Base-by-base conservation (phyloP, 2,113 vertebrate species). In the Haemorhous mexicanus region DNA sequence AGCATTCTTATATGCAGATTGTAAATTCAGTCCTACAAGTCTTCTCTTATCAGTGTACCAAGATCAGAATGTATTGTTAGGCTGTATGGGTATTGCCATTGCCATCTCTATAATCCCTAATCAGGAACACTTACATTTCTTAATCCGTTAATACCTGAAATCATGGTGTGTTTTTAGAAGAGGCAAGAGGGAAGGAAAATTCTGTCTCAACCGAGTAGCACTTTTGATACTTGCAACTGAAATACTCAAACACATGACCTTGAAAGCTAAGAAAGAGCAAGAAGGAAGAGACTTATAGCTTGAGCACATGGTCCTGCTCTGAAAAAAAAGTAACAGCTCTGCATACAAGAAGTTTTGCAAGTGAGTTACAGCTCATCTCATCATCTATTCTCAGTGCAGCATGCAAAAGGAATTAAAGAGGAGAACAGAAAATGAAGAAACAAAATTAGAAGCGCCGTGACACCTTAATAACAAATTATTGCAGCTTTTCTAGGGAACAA, bases 1-100 rank as follows among this genome's bases (percentile, higher is more conserved):
- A 63, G 10, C 68, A 95, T 95, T 97, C 76, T 95, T 72, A 73
- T 47, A 85, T 90, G 55, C 33, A 96, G 90, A 59, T 97, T 81
- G 46, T 93, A 97, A 95, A 96, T 97, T 97, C 95, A 96, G 93
- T 96, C 86, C 89, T 97, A 90, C 95, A 97, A 93, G 81, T 95
- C 94, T 92, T 93, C 90, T 89, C 41, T 94, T 97, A 96, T 93
- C 89, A 96, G 82, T 94, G 93, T 92, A 82, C 74, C 49, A 56
- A 86, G 26, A 93, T 73, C 78, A 93, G 78, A 96, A 94, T 70
- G 89, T 69, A 87, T 94, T n/a, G 3, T 74, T 22, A 93, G 67
- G 68, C 59, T 49, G 21, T 44, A 72, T 72, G 58, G 58, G 19
- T 93, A 53, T 92, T 95, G 63, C 69, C 62, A 87, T 91, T 84